Conservation (phyloP, 2,113 vertebrate genomes). For the Oncorhynchus masou region DNA sequence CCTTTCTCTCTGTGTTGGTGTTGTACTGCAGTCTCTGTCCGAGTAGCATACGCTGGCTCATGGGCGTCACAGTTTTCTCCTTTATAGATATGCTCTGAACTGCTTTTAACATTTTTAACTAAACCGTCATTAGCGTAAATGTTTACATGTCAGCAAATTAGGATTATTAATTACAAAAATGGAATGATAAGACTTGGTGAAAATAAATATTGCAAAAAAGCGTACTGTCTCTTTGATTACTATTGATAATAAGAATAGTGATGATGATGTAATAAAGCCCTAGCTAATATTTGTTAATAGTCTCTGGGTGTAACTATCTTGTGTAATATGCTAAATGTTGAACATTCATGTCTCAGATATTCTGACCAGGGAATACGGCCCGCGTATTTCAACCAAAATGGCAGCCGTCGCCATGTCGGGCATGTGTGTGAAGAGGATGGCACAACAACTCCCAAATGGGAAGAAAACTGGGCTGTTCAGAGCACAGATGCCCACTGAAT, state of each 20-base stretch:
- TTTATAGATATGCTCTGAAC: neutral
- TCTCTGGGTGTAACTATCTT: neutral
- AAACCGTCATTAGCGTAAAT: neutral
- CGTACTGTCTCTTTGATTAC: neutral
- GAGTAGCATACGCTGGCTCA: constrained; percentile 6
- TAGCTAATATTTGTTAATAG: neutral
- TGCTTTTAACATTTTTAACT: neutral
- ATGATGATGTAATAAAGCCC: neutral
- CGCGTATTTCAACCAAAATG: constrained; percentile 61
- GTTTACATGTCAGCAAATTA: neutral
- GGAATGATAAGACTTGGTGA: neutral
- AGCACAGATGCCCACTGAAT: constrained; percentile 70
- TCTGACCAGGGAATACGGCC: constrained; percentile 16
- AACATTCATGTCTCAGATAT: neutral
- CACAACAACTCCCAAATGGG: constrained; percentile 63
- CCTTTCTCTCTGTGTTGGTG: constrained; percentile 17
- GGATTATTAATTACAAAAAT: neutral
- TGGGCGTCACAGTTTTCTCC: constrained; percentile 11
- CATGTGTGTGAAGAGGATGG: constrained; percentile 54
- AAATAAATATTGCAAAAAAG: neutral
- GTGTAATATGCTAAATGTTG: neutral
- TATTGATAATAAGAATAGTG: neutral
- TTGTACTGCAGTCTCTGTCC: constrained; percentile 16
- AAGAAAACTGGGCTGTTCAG: constrained; percentile 47
- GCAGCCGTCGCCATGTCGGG: constrained; percentile 64